Conservation (phyloP, 2,888 invertebrate genomes). For the Caenorhabditis becei region DNA sequence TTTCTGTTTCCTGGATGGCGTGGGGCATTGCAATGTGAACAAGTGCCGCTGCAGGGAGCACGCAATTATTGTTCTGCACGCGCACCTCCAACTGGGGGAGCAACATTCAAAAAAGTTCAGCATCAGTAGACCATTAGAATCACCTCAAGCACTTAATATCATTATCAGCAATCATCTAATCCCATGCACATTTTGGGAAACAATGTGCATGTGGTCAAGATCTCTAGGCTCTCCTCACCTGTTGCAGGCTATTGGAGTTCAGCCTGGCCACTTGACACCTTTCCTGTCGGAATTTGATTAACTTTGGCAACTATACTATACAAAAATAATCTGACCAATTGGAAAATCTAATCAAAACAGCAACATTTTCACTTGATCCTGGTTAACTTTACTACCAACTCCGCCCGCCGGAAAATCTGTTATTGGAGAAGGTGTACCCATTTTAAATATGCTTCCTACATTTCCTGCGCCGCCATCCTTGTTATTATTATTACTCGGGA, state of each 20-base stretch:
- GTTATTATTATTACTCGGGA: constrained; percentile 36
- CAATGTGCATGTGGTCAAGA: constrained; percentile 9
- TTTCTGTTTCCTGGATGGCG: constrained; percentile 7
- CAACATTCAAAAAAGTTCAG: constrained; percentile 36
- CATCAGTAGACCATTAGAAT: constrained; percentile 21
- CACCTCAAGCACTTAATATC: constrained; percentile 1
- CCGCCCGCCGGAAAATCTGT: constrained; percentile 17
- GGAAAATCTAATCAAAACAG: constrained; percentile 21
- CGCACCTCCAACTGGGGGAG: neutral
- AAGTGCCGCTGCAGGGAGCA: constrained; percentile 11
- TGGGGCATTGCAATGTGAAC: neutral
- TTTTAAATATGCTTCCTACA: constrained; percentile 22
- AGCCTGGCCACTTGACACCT: neutral
- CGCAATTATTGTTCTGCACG: constrained; percentile 23
- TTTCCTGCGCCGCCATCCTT: neutral
- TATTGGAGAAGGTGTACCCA: constrained; percentile 25
- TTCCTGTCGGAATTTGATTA: neutral
- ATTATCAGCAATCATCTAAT: constrained; percentile 26
- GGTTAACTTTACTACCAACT: neutral
- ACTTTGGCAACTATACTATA: constrained; percentile 2
- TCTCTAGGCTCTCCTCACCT: too few relatives aligned
- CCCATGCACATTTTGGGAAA: neutral
- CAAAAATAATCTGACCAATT: neutral
- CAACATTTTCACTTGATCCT: neutral
- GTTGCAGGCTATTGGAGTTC: too few relatives aligned